phyloP scores from a whole-genome alignment of 2,113 vertebrate genomes.

The Thalassarche chlororhynchos region DNA sequence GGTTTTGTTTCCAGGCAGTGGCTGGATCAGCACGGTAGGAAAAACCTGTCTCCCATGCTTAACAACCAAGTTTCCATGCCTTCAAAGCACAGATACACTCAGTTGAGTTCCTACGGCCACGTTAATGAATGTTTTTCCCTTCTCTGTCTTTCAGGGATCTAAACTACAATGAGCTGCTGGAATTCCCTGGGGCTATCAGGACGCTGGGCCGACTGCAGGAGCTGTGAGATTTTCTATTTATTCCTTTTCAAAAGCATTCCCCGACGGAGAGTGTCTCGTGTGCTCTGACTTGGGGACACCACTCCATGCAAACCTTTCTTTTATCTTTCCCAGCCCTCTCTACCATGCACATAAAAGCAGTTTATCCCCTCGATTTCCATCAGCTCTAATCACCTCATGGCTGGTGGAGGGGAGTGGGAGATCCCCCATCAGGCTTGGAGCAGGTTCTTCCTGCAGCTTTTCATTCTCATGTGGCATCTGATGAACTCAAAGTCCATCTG shows the following conservation, averaged over 20 bases:
- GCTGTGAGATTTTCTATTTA: conserved; percentile 83
- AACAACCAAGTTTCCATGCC: conserved; percentile 35
- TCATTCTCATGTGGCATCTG: neutral
- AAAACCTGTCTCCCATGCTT: conserved; percentile 23
- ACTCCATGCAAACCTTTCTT: neutral
- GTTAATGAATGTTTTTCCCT: conserved; percentile 24
- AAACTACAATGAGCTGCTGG: conserved; percentile 92
- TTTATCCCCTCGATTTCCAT: neutral
- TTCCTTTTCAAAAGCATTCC: neutral
- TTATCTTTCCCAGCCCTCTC: neutral
- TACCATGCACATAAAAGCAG: neutral
- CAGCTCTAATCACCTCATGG: neutral
- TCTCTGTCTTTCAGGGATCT: conserved; percentile 83
- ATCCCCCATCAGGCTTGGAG: neutral
- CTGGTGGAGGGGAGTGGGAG: neutral
- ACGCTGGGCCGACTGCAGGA: conserved; percentile 93
- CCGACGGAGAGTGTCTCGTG: fast-evolving
- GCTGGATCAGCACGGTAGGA: conserved; percentile 12
- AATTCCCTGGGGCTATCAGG: conserved; percentile 91
- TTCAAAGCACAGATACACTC: conserved; percentile 11
- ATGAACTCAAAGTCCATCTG: neutral
- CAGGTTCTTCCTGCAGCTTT: neutral
- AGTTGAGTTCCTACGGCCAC: neutral
- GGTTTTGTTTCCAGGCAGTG: conserved; percentile 40
- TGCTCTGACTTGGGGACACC: neutral